Conservation (phyloP, 2,888 invertebrate genomes). For the Drosophila greeni region DNA sequence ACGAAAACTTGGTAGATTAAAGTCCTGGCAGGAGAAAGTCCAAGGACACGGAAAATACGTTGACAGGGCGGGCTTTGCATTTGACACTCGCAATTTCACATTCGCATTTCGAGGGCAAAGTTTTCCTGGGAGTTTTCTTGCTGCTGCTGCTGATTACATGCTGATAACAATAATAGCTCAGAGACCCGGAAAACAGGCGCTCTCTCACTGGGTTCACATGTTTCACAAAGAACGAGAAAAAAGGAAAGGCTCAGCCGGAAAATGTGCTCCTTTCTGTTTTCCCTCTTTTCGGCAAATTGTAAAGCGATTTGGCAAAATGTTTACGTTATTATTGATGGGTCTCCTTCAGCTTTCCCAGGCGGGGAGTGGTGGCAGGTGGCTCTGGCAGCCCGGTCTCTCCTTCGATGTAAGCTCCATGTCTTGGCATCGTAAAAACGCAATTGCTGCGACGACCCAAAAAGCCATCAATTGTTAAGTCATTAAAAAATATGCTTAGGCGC, state of each 20-base stretch:
- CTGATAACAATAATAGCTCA: slow-evolving; percentile 46
- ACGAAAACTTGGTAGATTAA: slow-evolving; percentile 26
- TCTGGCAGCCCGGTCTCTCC: background rate
- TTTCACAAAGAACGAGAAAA: background rate
- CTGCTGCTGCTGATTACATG: slow-evolving; percentile 39
- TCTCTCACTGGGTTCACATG: background rate
- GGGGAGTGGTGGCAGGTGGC: slow-evolving; percentile 1
- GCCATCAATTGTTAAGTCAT: slow-evolving; percentile 64
- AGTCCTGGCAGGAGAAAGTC: slow-evolving; percentile 7
- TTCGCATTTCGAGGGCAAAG: slow-evolving; percentile 27
- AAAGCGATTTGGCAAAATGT: slow-evolving; percentile 67
- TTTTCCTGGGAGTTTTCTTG: slow-evolving; percentile 31
- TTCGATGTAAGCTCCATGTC: slow-evolving; percentile 44
- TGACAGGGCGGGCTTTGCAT: slow-evolving; percentile 29
- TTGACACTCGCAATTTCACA: slow-evolving; percentile 29
- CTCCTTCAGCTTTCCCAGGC: background rate
- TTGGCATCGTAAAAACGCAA: slow-evolving; percentile 62
- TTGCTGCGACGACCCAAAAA: slow-evolving; percentile 55
- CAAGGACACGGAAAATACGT: slow-evolving; percentile 18
- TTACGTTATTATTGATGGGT: slow-evolving; percentile 66
- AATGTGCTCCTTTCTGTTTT: slow-evolving; percentile 21
- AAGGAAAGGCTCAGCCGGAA: slow-evolving; percentile 25
- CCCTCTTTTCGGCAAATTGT: slow-evolving; percentile 36
- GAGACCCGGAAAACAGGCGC: slow-evolving; percentile 15
- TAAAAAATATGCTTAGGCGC: slow-evolving; percentile 44